phyloP scores from a whole-genome alignment of 2,888 invertebrate genomes.

The Lithophane leautieri region DNA sequence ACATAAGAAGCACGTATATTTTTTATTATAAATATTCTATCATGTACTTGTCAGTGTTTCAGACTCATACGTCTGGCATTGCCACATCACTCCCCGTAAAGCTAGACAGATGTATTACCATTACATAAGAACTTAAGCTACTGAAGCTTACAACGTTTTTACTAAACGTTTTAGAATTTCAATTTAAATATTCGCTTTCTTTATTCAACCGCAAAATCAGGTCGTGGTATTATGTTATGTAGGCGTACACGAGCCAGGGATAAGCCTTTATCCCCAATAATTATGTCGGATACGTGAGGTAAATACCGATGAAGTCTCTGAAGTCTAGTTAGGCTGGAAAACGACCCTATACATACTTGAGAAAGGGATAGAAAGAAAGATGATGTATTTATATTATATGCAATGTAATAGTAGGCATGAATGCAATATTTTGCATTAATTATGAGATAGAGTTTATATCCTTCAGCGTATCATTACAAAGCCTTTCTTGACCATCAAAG shows the following conservation, averaged over 20 bases:
- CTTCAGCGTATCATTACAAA: neutral
- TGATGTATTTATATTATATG: neutral
- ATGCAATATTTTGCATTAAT: neutral
- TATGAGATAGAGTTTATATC: too few relatives aligned
- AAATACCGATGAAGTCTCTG: conserved; percentile 2
- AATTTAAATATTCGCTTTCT: conserved; percentile 17
- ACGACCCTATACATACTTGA: neutral
- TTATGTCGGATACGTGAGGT: conserved; percentile 34
- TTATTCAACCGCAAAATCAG: conserved; percentile 27
- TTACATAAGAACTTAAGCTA: neutral
- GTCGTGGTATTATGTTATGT: conserved; percentile 37
- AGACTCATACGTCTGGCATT: neutral
- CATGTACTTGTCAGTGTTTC: neutral
- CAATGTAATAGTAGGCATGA: neutral
- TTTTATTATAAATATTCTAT: neutral
- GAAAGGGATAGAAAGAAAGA: neutral
- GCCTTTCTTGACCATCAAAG: neutral
- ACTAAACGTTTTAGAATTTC: conserved; percentile 12
- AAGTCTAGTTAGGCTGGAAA: neutral
- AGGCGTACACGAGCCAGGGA: conserved; percentile 20
- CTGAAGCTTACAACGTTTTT: neutral
- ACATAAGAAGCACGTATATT: neutral
- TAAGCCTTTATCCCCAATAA: conserved; percentile 39
- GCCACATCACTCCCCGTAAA: neutral
- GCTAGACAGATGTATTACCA: neutral